Evolutionary conservation across 2,797 vertebrate genomes (phyloP).

Genomic region (Peromyscus melanophrys): DNA sequence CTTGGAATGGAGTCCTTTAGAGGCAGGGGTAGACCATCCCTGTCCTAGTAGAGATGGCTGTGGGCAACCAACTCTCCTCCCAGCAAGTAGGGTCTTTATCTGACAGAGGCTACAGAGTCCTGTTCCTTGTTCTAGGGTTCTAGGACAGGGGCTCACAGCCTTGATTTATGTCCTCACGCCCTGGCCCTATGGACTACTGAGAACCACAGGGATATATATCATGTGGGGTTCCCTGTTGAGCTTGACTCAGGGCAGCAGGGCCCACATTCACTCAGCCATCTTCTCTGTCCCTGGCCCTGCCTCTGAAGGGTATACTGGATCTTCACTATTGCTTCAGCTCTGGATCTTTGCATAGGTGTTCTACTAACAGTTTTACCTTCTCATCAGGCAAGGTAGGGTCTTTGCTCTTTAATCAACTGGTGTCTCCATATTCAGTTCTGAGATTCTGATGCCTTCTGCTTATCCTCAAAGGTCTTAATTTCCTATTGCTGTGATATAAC

Average conservation of each 20-base stretch:
- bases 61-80: not conserved
- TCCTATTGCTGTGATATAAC: not conserved
- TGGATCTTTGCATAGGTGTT: not conserved
- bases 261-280: not conserved
- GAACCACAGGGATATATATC: not conserved
- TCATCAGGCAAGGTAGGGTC: not conserved
- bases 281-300: not conserved
- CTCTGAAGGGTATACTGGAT: not conserved
- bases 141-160: not conserved
- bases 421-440: not conserved
- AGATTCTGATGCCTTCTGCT: not conserved
- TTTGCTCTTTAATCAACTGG: not conserved
- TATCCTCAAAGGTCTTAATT: not conserved
- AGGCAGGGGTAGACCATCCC: not conserved
- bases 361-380: not conserved
- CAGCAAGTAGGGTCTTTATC: not conserved
- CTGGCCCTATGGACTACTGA: rapidly evolving
- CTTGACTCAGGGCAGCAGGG: not conserved
- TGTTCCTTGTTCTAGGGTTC: not conserved
- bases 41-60: not conserved
- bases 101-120: not conserved
- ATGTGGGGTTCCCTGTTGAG: not conserved
- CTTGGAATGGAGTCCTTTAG: not conserved
- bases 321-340: not conserved
- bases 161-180: not conserved